Evolutionary conservation across 2,888 invertebrate species (phyloP).

Genomic region (Sarcophaga subvicina): DNA sequence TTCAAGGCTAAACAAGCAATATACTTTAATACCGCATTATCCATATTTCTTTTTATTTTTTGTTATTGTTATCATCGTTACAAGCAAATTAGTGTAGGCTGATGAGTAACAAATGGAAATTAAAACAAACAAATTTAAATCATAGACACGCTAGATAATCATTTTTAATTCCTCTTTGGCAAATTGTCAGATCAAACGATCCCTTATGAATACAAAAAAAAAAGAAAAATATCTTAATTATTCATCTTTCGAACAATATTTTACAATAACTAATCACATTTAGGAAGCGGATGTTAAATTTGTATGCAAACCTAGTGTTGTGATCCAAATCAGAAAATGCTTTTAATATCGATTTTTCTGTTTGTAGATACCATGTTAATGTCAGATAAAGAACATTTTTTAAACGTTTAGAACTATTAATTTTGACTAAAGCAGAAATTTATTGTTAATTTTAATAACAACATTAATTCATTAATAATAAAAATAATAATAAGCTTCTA

Average conservation of each 20-base stretch:
- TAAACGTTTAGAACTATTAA: too few relatives aligned
- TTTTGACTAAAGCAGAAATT: too few relatives aligned
- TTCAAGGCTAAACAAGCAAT: conserved; percentile 53
- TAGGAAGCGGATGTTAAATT: too few relatives aligned
- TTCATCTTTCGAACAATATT: neutral
- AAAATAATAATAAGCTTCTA: too few relatives aligned
- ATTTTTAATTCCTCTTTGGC: conserved; percentile 14
- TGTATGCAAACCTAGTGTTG: too few relatives aligned
- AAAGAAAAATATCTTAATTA: neutral
- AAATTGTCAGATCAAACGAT: conserved; percentile 34
- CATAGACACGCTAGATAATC: conserved; percentile 18
- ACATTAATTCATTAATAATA: too few relatives aligned
- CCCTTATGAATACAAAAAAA: conserved; percentile 1
- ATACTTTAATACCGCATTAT: conserved; percentile 1
- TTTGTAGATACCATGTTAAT: too few relatives aligned
- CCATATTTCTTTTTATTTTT: neutral
- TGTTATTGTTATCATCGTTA: conserved; percentile 14
- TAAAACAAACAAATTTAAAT: conserved; percentile 2
- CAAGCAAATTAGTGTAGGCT: conserved; percentile 37
- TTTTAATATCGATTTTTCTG: too few relatives aligned
- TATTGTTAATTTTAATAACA: too few relatives aligned
- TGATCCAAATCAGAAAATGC: too few relatives aligned
- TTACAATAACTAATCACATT: too few relatives aligned
- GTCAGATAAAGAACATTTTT: too few relatives aligned
- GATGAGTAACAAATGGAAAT: conserved; percentile 22